phyloP scores from a whole-genome alignment of 2,113 vertebrate species.

The Gracilinanus agilis region DNA sequence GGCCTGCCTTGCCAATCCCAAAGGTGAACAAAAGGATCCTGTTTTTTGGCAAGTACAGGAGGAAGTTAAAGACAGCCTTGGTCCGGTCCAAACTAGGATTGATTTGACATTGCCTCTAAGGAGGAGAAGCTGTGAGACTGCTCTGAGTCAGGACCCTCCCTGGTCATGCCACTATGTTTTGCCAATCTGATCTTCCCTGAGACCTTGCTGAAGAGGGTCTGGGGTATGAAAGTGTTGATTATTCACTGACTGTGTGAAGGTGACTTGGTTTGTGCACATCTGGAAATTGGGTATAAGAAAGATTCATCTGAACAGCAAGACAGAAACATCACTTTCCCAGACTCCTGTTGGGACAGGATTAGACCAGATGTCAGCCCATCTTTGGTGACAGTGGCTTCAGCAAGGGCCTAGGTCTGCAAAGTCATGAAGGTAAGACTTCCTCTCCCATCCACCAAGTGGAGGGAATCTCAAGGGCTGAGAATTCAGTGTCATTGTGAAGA shows the following conservation, averaged over 20 bases:
- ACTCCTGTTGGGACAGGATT: not conserved
- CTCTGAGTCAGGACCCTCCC: not conserved
- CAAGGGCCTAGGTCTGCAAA: not conserved
- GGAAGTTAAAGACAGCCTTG: conserved; percentile 1
- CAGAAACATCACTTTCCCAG: not conserved
- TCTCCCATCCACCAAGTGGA: not conserved
- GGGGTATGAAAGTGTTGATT: not conserved
- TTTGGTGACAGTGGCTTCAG: not conserved
- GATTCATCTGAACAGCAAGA: not conserved
- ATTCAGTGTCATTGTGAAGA: not conserved
- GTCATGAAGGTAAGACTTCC: conserved; percentile 55
- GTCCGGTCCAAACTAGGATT: not conserved
- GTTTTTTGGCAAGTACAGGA: not conserved
- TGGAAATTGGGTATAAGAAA: not conserved
- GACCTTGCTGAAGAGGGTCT: not conserved
- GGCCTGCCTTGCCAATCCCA: conserved; percentile 47
- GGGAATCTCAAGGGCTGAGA: not conserved
- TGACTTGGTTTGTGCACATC: not conserved
- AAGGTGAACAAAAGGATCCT: conserved; percentile 62
- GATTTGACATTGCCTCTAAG: not conserved
- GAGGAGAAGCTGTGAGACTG: rapidly evolving
- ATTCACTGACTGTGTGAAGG: too few species aligned
- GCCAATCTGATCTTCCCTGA: not conserved
- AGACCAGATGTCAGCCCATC: not conserved
- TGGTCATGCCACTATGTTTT: not conserved